These are phyloP conservation scores for Nasonia giraulti DNA, from an alignment of 1,140 invertebrate genomes.

Conservation along the genomic window DNA sequence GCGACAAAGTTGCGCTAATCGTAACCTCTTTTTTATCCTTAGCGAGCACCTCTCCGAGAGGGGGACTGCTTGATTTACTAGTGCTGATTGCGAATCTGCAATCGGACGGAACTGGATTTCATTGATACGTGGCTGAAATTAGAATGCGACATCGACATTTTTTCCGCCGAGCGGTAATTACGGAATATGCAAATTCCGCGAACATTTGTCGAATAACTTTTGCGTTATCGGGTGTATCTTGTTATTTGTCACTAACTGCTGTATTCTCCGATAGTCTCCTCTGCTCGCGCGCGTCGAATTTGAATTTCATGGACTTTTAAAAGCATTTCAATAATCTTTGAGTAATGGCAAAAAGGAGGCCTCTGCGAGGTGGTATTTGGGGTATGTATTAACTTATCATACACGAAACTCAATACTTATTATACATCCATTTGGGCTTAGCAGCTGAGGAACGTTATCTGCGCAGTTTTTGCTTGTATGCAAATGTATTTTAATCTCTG, in stretches of 20 bases:
- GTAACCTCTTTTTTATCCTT: conserved; percentile 20
- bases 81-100: not conserved
- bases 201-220: not conserved
- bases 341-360: not conserved
- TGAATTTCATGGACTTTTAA: not conserved
- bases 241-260: not conserved
- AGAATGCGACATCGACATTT: too few species aligned
- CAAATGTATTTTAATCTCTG: not conserved
- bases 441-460: too few species aligned
- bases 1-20: conserved; percentile 42
- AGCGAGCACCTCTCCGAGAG: not conserved
- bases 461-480: too few species aligned
- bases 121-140: not conserved
- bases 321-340: not conserved
- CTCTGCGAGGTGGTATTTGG: not conserved
- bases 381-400: not conserved
- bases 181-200: not conserved
- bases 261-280: not conserved
- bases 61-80: not conserved
- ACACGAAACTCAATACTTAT: not conserved
- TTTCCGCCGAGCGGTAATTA: not conserved
- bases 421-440: not conserved
- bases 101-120: not conserved
- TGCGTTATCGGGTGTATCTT: not conserved
- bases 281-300: not conserved